These are phyloP conservation scores for Spea bombifrons DNA, from an alignment of 2,113 vertebrate species.

Conservation along the genomic window DNA sequence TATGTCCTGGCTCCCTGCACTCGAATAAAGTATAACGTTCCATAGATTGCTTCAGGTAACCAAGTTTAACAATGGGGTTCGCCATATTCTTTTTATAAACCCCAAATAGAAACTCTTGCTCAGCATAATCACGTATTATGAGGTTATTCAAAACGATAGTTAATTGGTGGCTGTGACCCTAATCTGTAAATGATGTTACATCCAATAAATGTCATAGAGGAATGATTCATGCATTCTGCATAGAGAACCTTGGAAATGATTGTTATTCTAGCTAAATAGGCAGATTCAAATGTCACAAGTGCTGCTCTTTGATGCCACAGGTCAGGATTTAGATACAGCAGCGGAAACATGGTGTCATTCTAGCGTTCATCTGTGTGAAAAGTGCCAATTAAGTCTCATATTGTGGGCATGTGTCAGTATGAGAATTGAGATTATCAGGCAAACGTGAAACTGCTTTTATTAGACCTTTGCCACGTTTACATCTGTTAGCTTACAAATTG, in stretches of 20 bases:
- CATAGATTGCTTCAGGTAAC: no score
- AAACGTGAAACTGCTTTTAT: slow-evolving; percentile 35
- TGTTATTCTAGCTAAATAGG: slow-evolving; percentile 6
- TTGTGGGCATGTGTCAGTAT: slow-evolving; percentile 24
- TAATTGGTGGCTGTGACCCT: slow-evolving; percentile 1
- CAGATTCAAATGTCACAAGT: slow-evolving; percentile 24
- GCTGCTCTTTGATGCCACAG: background rate
- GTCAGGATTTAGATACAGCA: slow-evolving; percentile 25
- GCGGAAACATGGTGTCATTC: slow-evolving; percentile 16
- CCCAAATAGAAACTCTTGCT: background rate
- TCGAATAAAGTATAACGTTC: no score
- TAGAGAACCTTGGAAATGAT: background rate
- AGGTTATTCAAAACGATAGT: slow-evolving; percentile 16
- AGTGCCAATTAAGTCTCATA: slow-evolving; percentile 29
- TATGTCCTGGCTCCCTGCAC: no score
- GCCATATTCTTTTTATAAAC: no score
- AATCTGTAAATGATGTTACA: slow-evolving; percentile 17
- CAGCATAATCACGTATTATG: slow-evolving; percentile 5
- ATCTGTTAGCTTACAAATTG: slow-evolving; percentile 15
- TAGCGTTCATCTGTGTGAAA: slow-evolving; percentile 24
- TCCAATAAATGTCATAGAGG: slow-evolving; percentile 27
- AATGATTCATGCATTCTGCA: background rate
- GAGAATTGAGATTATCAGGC: slow-evolving; percentile 16
- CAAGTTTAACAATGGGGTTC: no score
- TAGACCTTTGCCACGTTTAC: slow-evolving; percentile 19